Evolutionary conservation across 2,797 vertebrate species (phyloP).

Genomic region (Tenualosa thibaudeaui): DNA sequence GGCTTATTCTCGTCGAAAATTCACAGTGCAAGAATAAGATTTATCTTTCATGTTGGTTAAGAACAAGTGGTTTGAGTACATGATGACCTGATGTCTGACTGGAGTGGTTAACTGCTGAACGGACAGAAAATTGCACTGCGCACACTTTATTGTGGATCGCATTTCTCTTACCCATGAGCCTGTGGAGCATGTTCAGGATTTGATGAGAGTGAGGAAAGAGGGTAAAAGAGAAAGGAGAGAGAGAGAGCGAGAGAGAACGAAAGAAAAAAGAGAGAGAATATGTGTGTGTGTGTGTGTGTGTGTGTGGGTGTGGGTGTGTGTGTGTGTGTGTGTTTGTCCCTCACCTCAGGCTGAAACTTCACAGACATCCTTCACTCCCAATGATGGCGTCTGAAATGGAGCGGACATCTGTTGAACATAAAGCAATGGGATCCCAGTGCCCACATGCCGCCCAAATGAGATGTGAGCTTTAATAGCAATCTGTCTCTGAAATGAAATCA

Average conservation of each 20-base stretch:
- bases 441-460: conserved; percentile 22
- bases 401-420: conserved; percentile 20
- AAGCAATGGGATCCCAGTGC: conserved; percentile 2
- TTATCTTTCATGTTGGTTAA: background rate
- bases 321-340: background rate
- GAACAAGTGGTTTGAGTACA: background rate
- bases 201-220: background rate
- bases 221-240: background rate
- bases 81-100: background rate
- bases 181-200: background rate
- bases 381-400: background rate
- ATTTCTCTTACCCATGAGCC: background rate
- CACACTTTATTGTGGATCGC: background rate
- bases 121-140: background rate
- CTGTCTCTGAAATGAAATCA: conserved; percentile 7
- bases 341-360: conserved; percentile 3
- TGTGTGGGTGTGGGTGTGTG: background rate
- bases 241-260: background rate
- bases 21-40: background rate
- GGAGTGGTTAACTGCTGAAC: background rate
- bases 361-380: background rate
- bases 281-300: background rate
- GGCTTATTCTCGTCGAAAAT: background rate
- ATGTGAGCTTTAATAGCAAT: conserved; percentile 2
- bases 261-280: background rate